phyloP scores from a whole-genome alignment of 1,140 invertebrate genomes.

The Drosophila quadrilineata region DNA sequence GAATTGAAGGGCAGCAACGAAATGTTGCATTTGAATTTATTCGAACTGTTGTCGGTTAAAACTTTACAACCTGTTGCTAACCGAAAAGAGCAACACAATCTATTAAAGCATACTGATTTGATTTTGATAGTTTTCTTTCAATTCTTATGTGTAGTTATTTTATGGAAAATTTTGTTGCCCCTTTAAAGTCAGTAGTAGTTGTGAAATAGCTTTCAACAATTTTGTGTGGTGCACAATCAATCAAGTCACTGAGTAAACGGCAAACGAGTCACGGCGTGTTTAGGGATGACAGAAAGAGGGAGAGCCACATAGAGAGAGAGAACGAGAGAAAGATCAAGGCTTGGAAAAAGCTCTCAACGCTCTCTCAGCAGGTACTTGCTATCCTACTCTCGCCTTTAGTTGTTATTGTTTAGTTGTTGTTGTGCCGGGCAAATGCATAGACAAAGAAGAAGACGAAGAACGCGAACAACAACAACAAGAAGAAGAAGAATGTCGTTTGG shows the following conservation, averaged over 20 bases:
- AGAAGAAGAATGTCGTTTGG: conserved; percentile 36
- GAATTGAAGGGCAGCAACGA: conserved; percentile 49
- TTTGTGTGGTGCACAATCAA: conserved; percentile 15
- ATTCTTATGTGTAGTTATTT: conserved; percentile 19
- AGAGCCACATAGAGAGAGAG: too few relatives aligned
- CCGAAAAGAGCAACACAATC: conserved; percentile 1
- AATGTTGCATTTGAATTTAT: conserved; percentile 5
- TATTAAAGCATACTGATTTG: background rate
- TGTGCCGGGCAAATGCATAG: background rate
- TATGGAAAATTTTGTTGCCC: too few relatives aligned
- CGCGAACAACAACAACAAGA: too few relatives aligned
- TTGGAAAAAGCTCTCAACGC: conserved; percentile 3
- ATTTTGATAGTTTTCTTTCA: background rate
- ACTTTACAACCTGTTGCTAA: conserved; percentile 18
- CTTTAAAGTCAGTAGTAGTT: background rate
- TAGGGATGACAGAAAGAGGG: too few relatives aligned
- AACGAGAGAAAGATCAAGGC: conserved; percentile 1
- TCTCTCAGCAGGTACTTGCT: background rate
- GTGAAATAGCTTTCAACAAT: background rate
- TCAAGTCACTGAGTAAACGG: background rate
- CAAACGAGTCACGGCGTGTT: background rate
- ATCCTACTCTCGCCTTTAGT: background rate
- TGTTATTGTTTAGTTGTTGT: conserved; percentile 10
- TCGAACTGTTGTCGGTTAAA: conserved; percentile 3
- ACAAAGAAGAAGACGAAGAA: too few relatives aligned